Evolutionary conservation across 2,113 vertebrate species (phyloP), one percentile per base, ranked within the genome.

Genomic region (Nannospalax galili): DNA sequence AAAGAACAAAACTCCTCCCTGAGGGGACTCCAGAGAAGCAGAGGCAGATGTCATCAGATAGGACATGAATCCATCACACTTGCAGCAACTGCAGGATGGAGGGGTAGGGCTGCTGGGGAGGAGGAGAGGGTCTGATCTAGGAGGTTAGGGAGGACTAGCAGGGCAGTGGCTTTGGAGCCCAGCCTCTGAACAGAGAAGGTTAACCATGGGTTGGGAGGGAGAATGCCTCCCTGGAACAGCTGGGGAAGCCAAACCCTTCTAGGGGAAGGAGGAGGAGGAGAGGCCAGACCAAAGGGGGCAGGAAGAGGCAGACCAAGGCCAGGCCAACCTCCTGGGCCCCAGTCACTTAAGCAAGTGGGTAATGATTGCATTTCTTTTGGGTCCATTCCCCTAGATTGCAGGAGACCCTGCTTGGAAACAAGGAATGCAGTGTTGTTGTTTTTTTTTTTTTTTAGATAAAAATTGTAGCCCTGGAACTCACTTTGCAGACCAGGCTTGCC

Each of bases 281-380:
- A 95, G 90, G 74, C 67, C n/a, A 12, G 14, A 37, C 42, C 7
- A 16, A 37, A 79, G 35, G 84, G 67, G 42, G 67, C 73, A 64
- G 40, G 58, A 37, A 62, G 60, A 62, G 22, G 15, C 48, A 52
- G 48, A 11, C 22, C n/a, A 20, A n/a, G 37, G 65, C 62, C 19
- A 26, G 48, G 28, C 11, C 22, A 62, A 17, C 69, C 64, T 69
- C 37, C 22, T 42, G 81, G 52, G 56, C 84, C 52, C 78, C 90
- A 96, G 77, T 12, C 69, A 84, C 91, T 77, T 81, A 86, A 85
- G 65, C 48, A 60, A 22, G 48, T 45, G 62, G 77, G n/a, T 87
- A 56, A 60, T n/a, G 94, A 85, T 95, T 70, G 62, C 32, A 78
- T 94, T 93, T 95, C 64, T 24, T 92, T 88, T 62, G 70, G 45